Base-by-base conservation (phyloP, 2,888 invertebrate species). In the Tachina grossa region DNA sequence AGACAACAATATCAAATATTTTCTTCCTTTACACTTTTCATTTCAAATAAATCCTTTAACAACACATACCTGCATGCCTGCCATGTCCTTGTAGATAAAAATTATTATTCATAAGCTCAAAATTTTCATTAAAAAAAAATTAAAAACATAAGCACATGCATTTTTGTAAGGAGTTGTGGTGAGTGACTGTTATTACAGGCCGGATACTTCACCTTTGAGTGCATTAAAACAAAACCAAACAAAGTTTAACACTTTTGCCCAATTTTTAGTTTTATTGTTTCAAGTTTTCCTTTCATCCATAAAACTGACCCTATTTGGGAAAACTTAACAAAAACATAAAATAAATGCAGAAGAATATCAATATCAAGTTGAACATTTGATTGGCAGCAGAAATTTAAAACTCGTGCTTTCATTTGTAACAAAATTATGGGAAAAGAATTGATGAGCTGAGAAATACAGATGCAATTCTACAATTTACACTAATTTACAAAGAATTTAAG, bases 21-120 rank as follows among this genome's bases (percentile, higher is more conserved):
- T 71, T 31, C 14, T 43, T n/a, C 8, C 8, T 47, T 43, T 59
- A 39, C 49, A 51, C 45, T 47, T 74, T 69, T 47, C 14, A 19
- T 49, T 31, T 16, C 22, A 76, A 19, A 39, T 16, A 47, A 69
- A 47, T 57, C 65, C 71, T 55, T 63, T 71, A 47, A n/a, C 63
- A 63, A 41, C n/a, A 72, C 10, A 59, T n/a, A n/a, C n/a, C n/a
- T 51, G n/a, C 71, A 72, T 63, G 49, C 68, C 41, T n/a, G 61
- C 74, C 61, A 22, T 77, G 85, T 78, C 85, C 85, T 85, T 85
- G 85, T 69, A 77, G 68, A 85, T 85, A 77, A 85, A 22, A 83
- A 77, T 72, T 72, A 72, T 83, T 81, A 74, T 75, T 68, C 74
- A 75, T 81, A 81, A 75, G 63, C 16, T 59, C 19, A 39, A 43